Conservation (phyloP, 2,113 vertebrate species). For the Perca flavescens region DNA sequence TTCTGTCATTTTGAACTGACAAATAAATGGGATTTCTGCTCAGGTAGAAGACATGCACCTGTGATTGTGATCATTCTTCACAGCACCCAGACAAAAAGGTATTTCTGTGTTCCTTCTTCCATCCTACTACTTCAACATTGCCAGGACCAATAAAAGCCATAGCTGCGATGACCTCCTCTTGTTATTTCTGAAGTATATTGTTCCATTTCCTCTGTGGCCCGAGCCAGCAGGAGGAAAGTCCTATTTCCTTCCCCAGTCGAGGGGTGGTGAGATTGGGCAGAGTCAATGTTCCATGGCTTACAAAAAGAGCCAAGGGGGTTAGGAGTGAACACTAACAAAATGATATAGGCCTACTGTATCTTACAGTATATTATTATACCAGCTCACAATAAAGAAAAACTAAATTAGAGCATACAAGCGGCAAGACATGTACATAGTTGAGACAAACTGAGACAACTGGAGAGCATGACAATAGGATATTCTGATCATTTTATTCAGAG, state of each 20-base stretch:
- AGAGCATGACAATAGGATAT: too few species aligned
- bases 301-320: neutral
- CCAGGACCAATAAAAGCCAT: conserved; percentile 36
- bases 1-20: neutral
- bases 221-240: conserved; percentile 61
- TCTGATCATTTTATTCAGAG: too few species aligned
- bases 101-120: conserved; percentile 13
- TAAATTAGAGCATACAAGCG: neutral
- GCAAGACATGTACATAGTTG: too few species aligned
- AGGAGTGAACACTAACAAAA: neutral
- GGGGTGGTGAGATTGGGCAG: neutral
- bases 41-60: neutral
- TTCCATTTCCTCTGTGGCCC: conserved; percentile 66
- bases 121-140: neutral
- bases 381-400: neutral
- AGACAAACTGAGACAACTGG: too few species aligned
- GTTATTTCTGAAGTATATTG: conserved; percentile 59
- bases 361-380: neutral
- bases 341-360: neutral
- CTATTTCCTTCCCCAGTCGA: conserved; percentile 51
- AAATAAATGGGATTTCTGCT: neutral
- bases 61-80: neutral
- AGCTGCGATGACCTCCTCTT: conserved; percentile 43
- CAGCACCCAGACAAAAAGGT: neutral
- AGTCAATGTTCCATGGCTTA: conserved; percentile 5